A percentile compares a stretch with the other conserved stretches of the same genome.
Evolutionary conservation across 1,140 invertebrate species (phyloP).

Genomic region (Augochlora pura): DNA sequence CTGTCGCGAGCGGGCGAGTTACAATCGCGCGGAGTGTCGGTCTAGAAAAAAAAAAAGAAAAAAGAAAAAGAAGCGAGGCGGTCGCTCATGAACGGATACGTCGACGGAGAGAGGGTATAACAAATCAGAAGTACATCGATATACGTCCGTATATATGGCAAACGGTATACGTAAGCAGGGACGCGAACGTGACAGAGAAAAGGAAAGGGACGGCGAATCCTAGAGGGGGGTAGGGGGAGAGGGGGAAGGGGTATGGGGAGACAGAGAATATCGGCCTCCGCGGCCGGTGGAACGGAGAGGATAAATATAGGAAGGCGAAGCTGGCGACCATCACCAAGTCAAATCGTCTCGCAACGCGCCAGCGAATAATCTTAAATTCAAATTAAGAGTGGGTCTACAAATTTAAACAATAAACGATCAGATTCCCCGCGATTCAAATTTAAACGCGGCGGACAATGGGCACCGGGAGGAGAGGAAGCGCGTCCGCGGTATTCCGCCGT

Average conservation of each 20-base stretch:
- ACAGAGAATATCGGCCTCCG: slow-evolving; percentile 18
- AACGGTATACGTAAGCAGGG: slow-evolving; percentile 37
- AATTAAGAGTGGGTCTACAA: slow-evolving; percentile 78
- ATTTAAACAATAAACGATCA: slow-evolving; percentile 79
- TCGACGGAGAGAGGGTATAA: slow-evolving; percentile 22
- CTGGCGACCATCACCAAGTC: slow-evolving; percentile 76
- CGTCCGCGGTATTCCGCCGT: slow-evolving; percentile 58
- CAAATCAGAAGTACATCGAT: slow-evolving; percentile 36
- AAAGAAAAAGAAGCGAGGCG: not conserved
- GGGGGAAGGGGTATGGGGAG: not conserved
- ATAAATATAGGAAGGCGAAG: slow-evolving; percentile 62
- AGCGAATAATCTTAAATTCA: slow-evolving; percentile 78
- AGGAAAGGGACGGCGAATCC: not conserved
- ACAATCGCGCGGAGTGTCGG: not conserved
- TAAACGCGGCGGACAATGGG: slow-evolving; percentile 74
- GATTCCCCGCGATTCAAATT: slow-evolving; percentile 77
- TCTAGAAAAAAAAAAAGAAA: not conserved
- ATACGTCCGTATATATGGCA: slow-evolving; percentile 17
- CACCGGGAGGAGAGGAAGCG: slow-evolving; percentile 32
- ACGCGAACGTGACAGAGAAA: slow-evolving; percentile 28
- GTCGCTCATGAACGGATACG: slow-evolving; percentile 6
- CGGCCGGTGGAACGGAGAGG: slow-evolving; percentile 18
- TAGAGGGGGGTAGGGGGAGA: not conserved
- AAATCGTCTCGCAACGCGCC: slow-evolving; percentile 76
- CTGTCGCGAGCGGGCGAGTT: not conserved